These are phyloP conservation scores for Netelia virgata DNA, from an alignment of 2,888 invertebrate species.

Conservation along the genomic window DNA sequence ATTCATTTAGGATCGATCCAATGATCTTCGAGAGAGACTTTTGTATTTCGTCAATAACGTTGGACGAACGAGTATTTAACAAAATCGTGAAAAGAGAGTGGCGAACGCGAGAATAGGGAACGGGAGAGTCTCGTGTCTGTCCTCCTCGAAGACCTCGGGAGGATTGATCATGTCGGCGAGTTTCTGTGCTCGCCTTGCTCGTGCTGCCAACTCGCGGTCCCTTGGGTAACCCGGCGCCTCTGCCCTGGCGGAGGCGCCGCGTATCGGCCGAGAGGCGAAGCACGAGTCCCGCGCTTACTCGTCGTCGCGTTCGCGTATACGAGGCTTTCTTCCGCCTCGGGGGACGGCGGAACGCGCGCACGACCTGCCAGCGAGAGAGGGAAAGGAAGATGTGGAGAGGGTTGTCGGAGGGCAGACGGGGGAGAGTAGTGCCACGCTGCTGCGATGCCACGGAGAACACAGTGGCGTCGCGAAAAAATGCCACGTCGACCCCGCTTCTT, in stretches of 20 bases:
- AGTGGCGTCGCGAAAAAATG: too few relatives aligned
- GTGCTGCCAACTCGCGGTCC: conserved; percentile 83
- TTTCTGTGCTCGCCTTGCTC: conserved; percentile 76
- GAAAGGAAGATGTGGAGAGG: conserved; percentile 2
- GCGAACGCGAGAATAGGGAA: conserved; percentile 9
- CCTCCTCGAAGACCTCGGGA: conserved; percentile 46
- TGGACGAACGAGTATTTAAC: not conserved
- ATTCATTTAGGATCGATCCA: too few relatives aligned
- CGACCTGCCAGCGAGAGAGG: conserved; percentile 28
- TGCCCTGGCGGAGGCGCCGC: conserved; percentile 69
- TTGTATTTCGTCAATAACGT: too few relatives aligned
- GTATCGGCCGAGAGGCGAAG: conserved; percentile 61
- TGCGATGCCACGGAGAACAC: not conserved
- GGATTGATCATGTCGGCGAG: conserved; percentile 49
- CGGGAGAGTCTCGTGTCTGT: conserved; percentile 9
- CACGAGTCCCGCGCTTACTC: conserved; percentile 52
- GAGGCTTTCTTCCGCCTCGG: conserved; percentile 58
- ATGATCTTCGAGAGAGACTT: too few relatives aligned
- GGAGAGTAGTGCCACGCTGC: not conserved
- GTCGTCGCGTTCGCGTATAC: conserved; percentile 32
- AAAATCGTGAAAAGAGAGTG: not conserved
- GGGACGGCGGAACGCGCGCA: conserved; percentile 62
- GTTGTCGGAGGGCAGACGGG: conserved; percentile 14
- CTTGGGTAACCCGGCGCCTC: conserved; percentile 63
- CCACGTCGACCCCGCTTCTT: not conserved